Evolutionary conservation across 2,113 vertebrate species (phyloP), one percentile per base, ranked within the genome.

Genomic region (Rhea americana): DNA sequence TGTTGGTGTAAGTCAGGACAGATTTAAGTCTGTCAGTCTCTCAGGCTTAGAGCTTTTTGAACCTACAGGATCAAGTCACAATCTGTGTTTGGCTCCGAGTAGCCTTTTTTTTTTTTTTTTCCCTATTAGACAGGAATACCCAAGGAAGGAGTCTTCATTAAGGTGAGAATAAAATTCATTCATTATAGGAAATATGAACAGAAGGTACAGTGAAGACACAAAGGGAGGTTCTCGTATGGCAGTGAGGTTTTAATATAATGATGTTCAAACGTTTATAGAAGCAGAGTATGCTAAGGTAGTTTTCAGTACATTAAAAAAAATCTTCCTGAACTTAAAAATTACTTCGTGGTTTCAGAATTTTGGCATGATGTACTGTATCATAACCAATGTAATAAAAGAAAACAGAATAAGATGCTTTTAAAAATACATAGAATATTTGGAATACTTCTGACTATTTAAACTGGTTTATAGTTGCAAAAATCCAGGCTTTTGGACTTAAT

Each of bases 361-460:
- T 92, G 91, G 79, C 67, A 26, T 72, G 63, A 65, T 81, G 86
- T 77, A 63, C n/a, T 72, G 18, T 76, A 58, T 66, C 56, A 37
- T 95, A 91, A 82, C 85, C 85, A 53, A 48, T 77, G 75, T 87
- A 91, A 92, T 93, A 74, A 91, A 96, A 85, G 51, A 94, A 92
- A 94, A 74, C 61, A 85, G 72, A 93, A 85, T 59, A 13, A 92
- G 85, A 89, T 91, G 67, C 63, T 92, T 96, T 91, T 89, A 89
- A 93, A 96, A 96, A 93, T 81, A 71, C 32, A 87, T 28, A 61
- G 72, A 93, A 94, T 91, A 75, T 88, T 95, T 96, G 28, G 13
- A 93, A 92, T 95, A 91, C 90, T 96, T 96, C 92, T 95, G 28
- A 75, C 63, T 94, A 71, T 85, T 87, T 92, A 67, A 90, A 75